Conservation (phyloP, 2,113 vertebrate genomes). For the Fregata magnificens region DNA sequence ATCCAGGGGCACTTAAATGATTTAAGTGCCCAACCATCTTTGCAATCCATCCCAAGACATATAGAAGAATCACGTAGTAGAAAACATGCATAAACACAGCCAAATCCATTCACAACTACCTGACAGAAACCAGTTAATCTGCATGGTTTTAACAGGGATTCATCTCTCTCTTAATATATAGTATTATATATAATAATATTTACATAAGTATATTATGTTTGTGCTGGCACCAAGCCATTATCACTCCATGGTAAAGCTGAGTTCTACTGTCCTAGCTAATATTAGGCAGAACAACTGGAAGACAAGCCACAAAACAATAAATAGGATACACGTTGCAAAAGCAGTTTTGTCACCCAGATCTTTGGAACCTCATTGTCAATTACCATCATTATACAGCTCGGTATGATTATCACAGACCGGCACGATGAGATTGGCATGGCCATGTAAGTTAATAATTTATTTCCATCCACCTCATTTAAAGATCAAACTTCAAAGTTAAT, state of each 20-base stretch:
- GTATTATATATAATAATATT: background rate
- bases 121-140: background rate
- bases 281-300: background rate
- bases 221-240: background rate
- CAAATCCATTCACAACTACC: background rate
- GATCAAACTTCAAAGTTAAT: constrained; percentile 44
- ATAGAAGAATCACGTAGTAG: background rate
- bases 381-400: background rate
- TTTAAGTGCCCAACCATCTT: background rate
- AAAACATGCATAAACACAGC: background rate
- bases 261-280: background rate
- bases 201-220: background rate
- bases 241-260: background rate
- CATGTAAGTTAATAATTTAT: constrained; percentile 63
- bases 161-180: background rate
- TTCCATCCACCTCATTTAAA: background rate
- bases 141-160: background rate
- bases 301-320: background rate
- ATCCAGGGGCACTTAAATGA: background rate
- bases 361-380: background rate
- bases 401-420: background rate
- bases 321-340: background rate
- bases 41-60: background rate
- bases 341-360: background rate
- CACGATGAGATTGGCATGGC: background rate